These are phyloP conservation scores for Tuberolachnus salignus DNA, from an alignment of 2,888 invertebrate species.

Conservation along the genomic window DNA sequence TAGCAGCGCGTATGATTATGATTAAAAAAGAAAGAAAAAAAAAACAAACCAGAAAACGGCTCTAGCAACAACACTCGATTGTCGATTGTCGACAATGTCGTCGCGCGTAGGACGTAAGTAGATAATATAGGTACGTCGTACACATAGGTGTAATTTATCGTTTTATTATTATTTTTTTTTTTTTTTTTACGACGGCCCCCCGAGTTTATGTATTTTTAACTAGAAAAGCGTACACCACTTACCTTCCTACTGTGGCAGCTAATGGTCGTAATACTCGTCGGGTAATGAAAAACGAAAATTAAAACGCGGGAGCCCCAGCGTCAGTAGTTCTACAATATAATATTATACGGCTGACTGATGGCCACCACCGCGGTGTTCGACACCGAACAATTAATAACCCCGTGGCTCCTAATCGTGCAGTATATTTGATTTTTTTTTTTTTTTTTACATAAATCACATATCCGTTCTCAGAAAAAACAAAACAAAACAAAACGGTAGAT, in stretches of 20 bases:
- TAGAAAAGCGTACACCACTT: neutral
- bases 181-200: neutral
- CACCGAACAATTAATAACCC: conserved; percentile 50
- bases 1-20: too few species aligned
- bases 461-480: conserved; percentile 19
- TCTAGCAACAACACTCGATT: too few species aligned
- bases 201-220: conserved; percentile 21
- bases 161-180: too few species aligned
- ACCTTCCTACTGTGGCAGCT: neutral
- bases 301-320: conserved; percentile 51
- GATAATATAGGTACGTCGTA: neutral
- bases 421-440: conserved; percentile 32
- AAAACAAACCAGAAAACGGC: too few species aligned
- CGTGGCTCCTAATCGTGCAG: neutral
- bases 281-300: conserved; percentile 51
- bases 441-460: conserved; percentile 48
- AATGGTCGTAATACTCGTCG: neutral
- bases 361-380: conserved; percentile 39
- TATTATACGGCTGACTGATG: conserved; percentile 38
- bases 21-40: too few species aligned
- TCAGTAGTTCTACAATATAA: neutral
- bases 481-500: neutral
- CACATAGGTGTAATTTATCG: neutral
- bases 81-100: conserved; percentile 12
- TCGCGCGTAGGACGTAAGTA: neutral